Evolutionary conservation across 2,797 vertebrate species (phyloP), one percentile per base, ranked within the genome.

Genomic region (Botia almorhae): DNA sequence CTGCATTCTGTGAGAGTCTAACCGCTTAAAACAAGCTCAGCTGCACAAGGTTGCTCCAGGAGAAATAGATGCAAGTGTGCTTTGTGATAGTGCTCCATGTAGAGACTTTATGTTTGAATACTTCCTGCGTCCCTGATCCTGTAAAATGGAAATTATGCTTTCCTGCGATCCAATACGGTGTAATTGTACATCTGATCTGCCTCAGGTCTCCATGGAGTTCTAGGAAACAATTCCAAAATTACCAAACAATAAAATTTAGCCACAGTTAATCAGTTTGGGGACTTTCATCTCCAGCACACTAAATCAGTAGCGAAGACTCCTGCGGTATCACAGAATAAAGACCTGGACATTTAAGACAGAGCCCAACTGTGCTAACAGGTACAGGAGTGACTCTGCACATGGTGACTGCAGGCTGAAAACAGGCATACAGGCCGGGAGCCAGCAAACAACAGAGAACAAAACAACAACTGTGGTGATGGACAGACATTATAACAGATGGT

Each of bases 221-320:
- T 23, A 29, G 7, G 4, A 65, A 65, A 53, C n/a, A 23, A 76
- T 76, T 13, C 46, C 36, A 60, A 29, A 78, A 48, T 46, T 16
- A 60, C 11, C 23, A 14, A 61, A 58, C 53, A 53, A 67, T 39
- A 55, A 68, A 67, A 55, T 5, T 0, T 14, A 39, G 16, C 60
- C 26, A 8, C 39, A 69, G 36, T 69, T 2, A 0, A 65, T 67
- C 51, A 29, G n/a, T 17, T 74, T 7, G 17, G 56, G 17, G 39
- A 50, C 63, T 48, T 72, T 68, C 61, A 78, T 75, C 36, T 80
- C 50, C 43, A 53, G 58, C 67, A 74, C 16, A 81, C 63, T 82
- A 56, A 72, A 84, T 86, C 85, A 85, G 77, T 50, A 78, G 21
- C n/a, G 19, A 78, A 56, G 50, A 56, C 78, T 82, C 81, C 76